A percentile compares a stretch with the other conserved stretches of the same genome.
Evolutionary conservation across 2,888 invertebrate species (phyloP).

Genomic region (Polymixis flavicincta): DNA sequence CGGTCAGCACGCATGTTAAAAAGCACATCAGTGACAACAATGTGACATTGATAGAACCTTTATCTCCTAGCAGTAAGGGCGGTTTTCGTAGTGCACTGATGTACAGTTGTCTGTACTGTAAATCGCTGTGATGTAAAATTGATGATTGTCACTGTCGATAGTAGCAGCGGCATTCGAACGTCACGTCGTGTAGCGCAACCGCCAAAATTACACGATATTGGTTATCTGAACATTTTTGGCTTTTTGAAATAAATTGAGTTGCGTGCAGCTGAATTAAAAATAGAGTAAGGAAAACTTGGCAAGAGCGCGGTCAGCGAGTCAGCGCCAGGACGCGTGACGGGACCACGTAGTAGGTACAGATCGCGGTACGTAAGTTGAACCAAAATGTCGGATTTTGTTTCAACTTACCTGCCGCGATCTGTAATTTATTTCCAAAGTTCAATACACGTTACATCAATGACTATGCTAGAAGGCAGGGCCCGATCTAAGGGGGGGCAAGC

Average conservation of each 20-base stretch:
- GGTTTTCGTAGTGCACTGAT: neutral
- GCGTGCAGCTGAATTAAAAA: neutral
- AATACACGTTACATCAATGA: no score
- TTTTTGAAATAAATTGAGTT: neutral
- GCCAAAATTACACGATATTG: neutral
- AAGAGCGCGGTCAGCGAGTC: neutral
- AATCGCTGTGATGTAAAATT: neutral
- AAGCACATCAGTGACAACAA: neutral
- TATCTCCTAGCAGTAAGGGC: neutral
- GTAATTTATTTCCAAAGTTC: no score
- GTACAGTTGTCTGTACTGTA: neutral
- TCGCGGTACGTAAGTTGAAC: no score
- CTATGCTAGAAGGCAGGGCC: no score
- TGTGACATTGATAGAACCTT: no score
- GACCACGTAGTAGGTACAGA: neutral
- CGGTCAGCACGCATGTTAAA: neutral
- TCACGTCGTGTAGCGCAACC: neutral
- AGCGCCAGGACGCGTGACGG: neutral
- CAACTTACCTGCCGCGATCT: no score
- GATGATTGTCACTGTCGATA: neutral
- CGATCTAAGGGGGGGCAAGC: no score
- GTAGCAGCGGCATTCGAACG: neutral
- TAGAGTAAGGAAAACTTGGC: neutral
- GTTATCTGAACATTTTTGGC: neutral
- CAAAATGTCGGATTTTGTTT: no score